Evolutionary conservation across 2,888 invertebrate species (phyloP), one percentile per base, ranked within the genome.

Genomic region (Deilephila porcellus): DNA sequence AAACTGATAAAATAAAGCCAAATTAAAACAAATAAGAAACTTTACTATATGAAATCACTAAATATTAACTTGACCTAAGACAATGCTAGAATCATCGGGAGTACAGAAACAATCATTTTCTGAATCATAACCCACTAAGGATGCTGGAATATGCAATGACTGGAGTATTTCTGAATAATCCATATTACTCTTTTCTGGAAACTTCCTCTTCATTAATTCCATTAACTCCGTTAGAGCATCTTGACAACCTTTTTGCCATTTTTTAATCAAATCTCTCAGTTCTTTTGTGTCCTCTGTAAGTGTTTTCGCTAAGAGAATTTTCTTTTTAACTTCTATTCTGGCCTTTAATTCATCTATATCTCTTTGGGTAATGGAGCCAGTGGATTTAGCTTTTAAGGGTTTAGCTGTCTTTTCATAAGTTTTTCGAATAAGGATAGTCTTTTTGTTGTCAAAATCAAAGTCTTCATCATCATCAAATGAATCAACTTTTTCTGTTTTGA

Each of bases 161-260:
- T 90, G 79, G 17, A 96, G 86, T 76, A 96, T 91, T 78, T 95
- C 90, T 0, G 90, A 86, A 83, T 95, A 95, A 71, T 90, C 91
- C 88, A 95, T 91, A 72, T 90, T 86, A 34, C 88, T 87, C 76
- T 87, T 89, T 56, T 93, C 92, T 0, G 91, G 90, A 76, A 90
- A 87, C 72, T 93, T 93, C 0, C 81, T 86, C 75, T 89, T 90
- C 88, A 95, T 92, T 59, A 93, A 77, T 59, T 91, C 91, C 81
- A 95, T 89, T 19, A 96, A 86, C 74, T 95, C 93, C 75, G 90
- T 88, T 25, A 96, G 82, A 0, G 95, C 95, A 79, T 91, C 90
- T 77, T 95, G 95, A 76, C 95, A 95, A 1, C 95, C 95, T 73
- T 87, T 91, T 78, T 94, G 93, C 95, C 96, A 96, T 79, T 91